A percentile compares a stretch with the other conserved stretches of the same genome.
Evolutionary conservation across 2,797 vertebrate genomes (phyloP).

Genomic region (Myotis daubentonii): DNA sequence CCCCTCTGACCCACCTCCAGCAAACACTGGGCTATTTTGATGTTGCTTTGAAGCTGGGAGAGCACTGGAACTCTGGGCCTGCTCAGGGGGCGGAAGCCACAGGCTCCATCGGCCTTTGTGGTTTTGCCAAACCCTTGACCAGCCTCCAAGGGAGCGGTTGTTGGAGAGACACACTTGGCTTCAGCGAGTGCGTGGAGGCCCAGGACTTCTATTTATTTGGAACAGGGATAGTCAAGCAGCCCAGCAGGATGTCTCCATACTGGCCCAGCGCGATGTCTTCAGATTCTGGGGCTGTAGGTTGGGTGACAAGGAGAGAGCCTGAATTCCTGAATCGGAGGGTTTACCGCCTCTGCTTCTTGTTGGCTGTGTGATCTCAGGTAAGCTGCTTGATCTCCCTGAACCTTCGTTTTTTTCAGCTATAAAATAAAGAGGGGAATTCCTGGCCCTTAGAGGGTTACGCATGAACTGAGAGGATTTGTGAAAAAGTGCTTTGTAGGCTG

Average conservation of each 20-base stretch:
- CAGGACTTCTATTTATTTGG: conserved; percentile 2
- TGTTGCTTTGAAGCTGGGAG: conserved; percentile 38
- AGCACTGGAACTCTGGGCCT: neutral
- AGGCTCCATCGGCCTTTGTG: conserved; percentile 28
- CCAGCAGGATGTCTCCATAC: neutral
- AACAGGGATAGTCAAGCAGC: neutral
- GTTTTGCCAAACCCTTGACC: conserved; percentile 41
- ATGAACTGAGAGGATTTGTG: neutral
- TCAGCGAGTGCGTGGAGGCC: neutral
- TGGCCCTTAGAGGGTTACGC: neutral
- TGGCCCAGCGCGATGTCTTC: neutral
- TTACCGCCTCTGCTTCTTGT: neutral
- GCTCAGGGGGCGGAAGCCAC: neutral
- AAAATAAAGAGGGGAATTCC: neutral
- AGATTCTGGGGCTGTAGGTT: neutral
- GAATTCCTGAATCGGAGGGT: neutral
- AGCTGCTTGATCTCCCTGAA: neutral
- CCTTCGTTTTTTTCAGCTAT: neutral
- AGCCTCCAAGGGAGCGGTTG: neutral
- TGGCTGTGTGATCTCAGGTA: neutral
- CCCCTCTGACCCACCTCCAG: neutral
- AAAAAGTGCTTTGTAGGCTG: neutral
- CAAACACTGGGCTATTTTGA: neutral
- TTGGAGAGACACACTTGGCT: neutral
- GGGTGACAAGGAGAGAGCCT: neutral